phyloP scores from a whole-genome alignment of 2,113 vertebrate species.

The Daubentonia madagascariensis region DNA sequence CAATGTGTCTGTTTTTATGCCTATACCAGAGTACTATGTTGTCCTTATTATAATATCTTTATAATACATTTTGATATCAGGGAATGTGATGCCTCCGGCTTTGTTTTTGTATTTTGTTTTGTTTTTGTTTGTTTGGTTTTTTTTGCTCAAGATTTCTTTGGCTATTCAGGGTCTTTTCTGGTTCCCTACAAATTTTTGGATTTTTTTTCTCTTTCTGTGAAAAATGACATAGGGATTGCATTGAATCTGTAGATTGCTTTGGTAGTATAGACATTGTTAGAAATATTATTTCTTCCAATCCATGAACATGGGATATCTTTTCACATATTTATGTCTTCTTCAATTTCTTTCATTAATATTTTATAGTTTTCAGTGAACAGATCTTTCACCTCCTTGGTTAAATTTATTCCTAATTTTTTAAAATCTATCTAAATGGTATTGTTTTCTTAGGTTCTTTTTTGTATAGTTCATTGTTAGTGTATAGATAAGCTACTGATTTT shows the following conservation, averaged over 20 bases:
- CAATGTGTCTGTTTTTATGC: background rate
- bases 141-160: background rate
- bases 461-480: too few relatives aligned
- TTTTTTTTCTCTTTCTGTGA: background rate
- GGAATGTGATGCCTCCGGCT: background rate
- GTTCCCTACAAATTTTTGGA: background rate
- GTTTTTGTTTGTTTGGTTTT: background rate
- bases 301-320: background rate
- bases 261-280: background rate
- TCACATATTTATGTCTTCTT: background rate
- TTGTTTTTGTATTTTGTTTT: background rate
- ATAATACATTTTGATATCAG: background rate
- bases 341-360: background rate
- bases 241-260: background rate
- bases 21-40: background rate
- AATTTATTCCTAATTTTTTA: background rate
- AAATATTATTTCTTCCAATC: background rate
- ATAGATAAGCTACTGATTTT: too few relatives aligned
- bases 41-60: background rate
- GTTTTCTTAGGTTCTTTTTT: too few relatives aligned
- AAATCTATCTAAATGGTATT: too few relatives aligned
- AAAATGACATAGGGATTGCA: background rate
- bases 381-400: background rate
- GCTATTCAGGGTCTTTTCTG: background rate
- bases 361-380: background rate